These are phyloP conservation scores for Gordius sp. DNA, from an alignment of 2,888 invertebrate species.

Conservation along the genomic window DNA sequence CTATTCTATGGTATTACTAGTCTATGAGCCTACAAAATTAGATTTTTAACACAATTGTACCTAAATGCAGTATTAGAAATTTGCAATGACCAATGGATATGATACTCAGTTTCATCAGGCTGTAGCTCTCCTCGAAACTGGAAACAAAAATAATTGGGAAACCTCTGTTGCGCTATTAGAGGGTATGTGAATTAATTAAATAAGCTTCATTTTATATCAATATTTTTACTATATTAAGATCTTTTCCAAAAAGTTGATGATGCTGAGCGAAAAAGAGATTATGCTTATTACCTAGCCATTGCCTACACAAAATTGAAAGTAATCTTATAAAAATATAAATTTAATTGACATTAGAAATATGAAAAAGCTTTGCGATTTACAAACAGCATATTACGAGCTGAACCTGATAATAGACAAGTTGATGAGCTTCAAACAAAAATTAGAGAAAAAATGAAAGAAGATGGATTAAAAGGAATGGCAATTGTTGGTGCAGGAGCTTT, in stretches of 20 bases:
- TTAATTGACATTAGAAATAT: not conserved
- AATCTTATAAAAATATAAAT: not conserved
- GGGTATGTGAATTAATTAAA: not conserved
- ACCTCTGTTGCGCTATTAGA: not conserved
- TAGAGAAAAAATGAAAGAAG: conserved; percentile 3
- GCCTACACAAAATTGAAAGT: conserved; percentile 10
- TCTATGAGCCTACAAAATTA: too few relatives aligned
- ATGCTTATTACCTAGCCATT: conserved; percentile 15
- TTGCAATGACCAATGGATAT: not conserved
- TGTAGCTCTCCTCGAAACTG: not conserved
- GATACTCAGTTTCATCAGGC: conserved; percentile 4
- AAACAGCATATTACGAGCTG: conserved; percentile 11
- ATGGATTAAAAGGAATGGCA: conserved; percentile 2
- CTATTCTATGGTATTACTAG: too few relatives aligned
- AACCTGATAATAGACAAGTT: conserved; percentile 6
- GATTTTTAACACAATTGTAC: too few relatives aligned
- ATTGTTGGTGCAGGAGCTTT: conserved; percentile 12
- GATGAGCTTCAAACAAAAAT: not conserved
- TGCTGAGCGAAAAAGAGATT: conserved; percentile 14
- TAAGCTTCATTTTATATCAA: not conserved
- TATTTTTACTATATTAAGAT: conserved; percentile 17
- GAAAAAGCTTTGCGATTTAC: conserved; percentile 9
- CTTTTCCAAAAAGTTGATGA: conserved; percentile 14
- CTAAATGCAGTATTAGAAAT: too few relatives aligned
- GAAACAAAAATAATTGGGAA: not conserved